phyloP scores from a whole-genome alignment of 2,113 vertebrate species.

The Amphiprion percula region DNA sequence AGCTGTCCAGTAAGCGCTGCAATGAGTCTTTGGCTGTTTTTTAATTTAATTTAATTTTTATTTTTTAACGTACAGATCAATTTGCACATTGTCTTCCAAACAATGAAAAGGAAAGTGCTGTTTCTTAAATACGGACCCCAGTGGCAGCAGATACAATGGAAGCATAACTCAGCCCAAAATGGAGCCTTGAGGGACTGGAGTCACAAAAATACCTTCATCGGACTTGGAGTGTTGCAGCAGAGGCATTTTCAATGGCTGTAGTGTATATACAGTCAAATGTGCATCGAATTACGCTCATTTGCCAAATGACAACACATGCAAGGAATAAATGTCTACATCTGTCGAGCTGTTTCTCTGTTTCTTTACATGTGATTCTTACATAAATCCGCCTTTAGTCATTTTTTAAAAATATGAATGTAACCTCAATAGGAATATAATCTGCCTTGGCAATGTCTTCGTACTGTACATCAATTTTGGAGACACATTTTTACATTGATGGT shows the following conservation, averaged over 20 bases:
- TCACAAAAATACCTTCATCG: no score
- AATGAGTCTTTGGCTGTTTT: no score
- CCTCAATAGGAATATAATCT: neutral
- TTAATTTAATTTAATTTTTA: no score
- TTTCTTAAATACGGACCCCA: no score
- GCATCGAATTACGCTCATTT: neutral
- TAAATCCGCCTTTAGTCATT: neutral
- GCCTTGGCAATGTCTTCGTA: neutral
- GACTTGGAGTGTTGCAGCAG: neutral
- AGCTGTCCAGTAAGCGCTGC: no score
- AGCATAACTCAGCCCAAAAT: no score
- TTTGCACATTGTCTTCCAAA: no score
- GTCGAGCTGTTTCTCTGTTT: neutral
- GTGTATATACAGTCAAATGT: neutral
- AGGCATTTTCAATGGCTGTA: neutral
- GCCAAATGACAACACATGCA: neutral
- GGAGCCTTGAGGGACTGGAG: no score
- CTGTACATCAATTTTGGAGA: constrained; percentile 6
- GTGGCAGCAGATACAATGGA: no score
- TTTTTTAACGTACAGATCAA: no score
- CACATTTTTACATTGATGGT: constrained; percentile 11
- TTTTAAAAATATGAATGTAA: neutral
- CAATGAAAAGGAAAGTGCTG: no score
- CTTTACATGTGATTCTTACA: neutral
- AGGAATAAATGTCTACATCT: neutral